Conservation (phyloP, 2,797 vertebrate species). For the Mus caroli region DNA sequence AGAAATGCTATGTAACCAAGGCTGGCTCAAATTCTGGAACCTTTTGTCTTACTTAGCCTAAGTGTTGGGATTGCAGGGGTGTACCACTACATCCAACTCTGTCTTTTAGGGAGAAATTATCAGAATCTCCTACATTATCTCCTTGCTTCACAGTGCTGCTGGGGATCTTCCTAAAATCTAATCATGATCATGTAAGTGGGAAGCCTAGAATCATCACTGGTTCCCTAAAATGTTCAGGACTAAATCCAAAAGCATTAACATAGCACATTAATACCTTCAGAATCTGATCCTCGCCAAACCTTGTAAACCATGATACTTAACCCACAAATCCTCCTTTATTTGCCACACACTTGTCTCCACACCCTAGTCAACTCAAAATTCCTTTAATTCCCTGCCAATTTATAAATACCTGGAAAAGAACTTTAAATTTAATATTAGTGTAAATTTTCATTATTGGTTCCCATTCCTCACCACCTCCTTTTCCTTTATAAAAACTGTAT, state of each 20-base stretch:
- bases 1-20: background rate
- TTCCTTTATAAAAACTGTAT: background rate
- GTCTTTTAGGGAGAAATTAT: background rate
- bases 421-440: background rate
- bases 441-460: background rate
- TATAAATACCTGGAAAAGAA: constrained; percentile 19
- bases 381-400: background rate
- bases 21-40: background rate
- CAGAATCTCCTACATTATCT: background rate
- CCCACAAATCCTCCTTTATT: background rate
- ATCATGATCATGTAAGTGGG: constrained; percentile 4
- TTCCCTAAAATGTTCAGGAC: background rate
- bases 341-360: background rate
- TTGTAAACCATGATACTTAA: constrained; percentile 6
- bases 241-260: constrained; percentile 26
- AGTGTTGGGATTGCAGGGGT: background rate
- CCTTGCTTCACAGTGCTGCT: background rate
- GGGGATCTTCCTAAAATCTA: constrained; percentile 8
- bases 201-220: constrained; percentile 8
- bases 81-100: background rate
- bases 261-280: background rate
- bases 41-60: background rate
- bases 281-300: constrained; percentile 29
- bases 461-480: background rate
- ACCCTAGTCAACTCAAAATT: background rate